Conservation (phyloP, 2,888 invertebrate species). For the Drepanosiphum platanoidis region DNA sequence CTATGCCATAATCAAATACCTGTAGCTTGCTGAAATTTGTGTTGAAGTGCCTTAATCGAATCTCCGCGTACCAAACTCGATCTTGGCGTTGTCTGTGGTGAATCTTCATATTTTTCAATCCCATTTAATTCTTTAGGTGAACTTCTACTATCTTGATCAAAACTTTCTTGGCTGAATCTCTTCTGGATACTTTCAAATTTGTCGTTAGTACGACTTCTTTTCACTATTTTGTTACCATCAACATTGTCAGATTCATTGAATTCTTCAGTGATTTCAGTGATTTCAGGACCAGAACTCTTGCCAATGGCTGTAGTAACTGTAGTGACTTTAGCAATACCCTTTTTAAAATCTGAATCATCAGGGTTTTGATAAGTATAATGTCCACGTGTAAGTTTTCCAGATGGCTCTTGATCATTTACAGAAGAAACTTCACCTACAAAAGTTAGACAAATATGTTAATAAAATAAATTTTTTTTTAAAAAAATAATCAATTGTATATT, state of each 20-base stretch:
- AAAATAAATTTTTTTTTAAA: background rate
- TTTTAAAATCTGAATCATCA: constrained; percentile 3
- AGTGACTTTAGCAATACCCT: constrained; percentile 51
- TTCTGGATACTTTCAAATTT: constrained; percentile 57
- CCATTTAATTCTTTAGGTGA: constrained; percentile 61
- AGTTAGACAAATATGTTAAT: constrained; percentile 18
- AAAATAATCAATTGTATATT: background rate
- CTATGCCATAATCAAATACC: constrained; percentile 66
- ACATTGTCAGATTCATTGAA: background rate
- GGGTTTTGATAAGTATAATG: constrained; percentile 71
- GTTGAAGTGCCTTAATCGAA: constrained; percentile 81
- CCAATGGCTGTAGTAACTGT: constrained; percentile 36
- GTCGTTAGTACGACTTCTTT: constrained; percentile 44
- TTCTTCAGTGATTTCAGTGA: constrained; percentile 51
- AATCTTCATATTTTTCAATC: constrained; percentile 47
- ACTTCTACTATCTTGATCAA: constrained; percentile 40
- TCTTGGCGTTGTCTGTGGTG: constrained; percentile 62
- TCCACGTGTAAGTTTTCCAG: constrained; percentile 76
- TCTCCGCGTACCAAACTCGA: constrained; percentile 68
- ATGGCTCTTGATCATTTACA: constrained; percentile 76
- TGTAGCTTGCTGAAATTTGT: constrained; percentile 80
- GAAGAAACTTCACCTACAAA: constrained; percentile 77
- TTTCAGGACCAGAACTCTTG: constrained; percentile 30
- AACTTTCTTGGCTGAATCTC: constrained; percentile 52
- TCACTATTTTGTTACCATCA: constrained; percentile 28